Evolutionary conservation across 2,797 vertebrate genomes (phyloP).

Genomic region (Micromesistius poutassou): DNA sequence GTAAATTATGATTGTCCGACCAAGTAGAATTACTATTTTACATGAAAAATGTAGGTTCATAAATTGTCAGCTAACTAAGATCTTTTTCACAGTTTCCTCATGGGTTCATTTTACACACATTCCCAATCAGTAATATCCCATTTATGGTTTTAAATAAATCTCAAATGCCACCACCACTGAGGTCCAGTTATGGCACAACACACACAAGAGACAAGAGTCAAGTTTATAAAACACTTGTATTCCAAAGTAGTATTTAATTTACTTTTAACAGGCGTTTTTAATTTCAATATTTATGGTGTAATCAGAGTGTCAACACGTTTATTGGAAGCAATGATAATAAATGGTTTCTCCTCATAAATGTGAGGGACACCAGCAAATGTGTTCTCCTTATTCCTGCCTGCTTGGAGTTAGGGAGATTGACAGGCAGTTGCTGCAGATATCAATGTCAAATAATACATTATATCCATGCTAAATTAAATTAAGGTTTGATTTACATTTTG

Average conservation of each 20-base stretch:
- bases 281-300: not conserved
- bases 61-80: not conserved
- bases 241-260: not conserved
- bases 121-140: not conserved
- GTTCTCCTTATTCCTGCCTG: not conserved
- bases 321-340: conserved; percentile 5
- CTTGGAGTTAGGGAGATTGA: not conserved
- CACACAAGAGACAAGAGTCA: not conserved
- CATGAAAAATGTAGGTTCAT: conserved; percentile 1
- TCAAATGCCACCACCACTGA: not conserved
- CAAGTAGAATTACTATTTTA: not conserved
- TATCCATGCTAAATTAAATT: not conserved
- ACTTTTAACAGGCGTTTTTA: not conserved
- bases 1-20: not conserved
- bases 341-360: not conserved
- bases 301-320: conserved; percentile 1
- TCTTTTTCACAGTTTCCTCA: not conserved
- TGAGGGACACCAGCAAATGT: not conserved
- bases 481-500: not conserved
- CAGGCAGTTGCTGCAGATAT: not conserved
- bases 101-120: not conserved
- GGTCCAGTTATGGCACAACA: not conserved
- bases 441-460: conserved; percentile 3
- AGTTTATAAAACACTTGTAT: not conserved
- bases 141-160: not conserved